phyloP scores from a whole-genome alignment of 2,113 vertebrate genomes.

The Microcebus tavaratra region DNA sequence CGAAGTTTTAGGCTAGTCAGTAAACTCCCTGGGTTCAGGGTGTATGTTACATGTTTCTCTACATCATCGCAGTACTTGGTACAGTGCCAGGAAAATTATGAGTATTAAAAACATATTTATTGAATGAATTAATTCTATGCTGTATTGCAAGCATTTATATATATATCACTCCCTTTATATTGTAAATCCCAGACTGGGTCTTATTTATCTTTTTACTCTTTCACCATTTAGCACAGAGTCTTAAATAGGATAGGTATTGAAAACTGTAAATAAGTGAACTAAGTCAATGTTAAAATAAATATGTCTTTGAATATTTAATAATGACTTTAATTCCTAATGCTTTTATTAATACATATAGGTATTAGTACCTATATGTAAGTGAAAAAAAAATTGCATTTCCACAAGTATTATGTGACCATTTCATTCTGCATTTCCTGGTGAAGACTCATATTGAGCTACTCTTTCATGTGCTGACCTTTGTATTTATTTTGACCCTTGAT shows the following conservation, averaged over 20 bases:
- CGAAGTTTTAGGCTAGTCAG: not conserved
- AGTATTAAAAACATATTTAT: not conserved
- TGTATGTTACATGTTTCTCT: not conserved
- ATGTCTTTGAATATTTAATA: not conserved
- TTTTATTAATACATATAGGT: not conserved
- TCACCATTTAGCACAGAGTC: not conserved
- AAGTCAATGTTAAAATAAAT: not conserved
- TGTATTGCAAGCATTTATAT: not conserved
- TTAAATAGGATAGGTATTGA: not conserved
- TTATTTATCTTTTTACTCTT: constrained; percentile 20
- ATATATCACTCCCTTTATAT: not conserved
- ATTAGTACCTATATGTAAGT: not conserved
- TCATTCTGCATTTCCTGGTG: not conserved
- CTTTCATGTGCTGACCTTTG: not conserved
- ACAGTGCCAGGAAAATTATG: not conserved
- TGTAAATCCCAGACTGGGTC: not conserved
- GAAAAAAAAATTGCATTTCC: not conserved
- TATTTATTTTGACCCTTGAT: not conserved
- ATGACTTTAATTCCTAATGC: not conserved
- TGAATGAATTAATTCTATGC: not conserved
- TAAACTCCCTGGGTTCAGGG: not conserved
- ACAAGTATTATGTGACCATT: not conserved
- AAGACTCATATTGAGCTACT: not conserved
- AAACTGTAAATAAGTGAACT: not conserved
- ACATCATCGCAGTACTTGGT: not conserved